phyloP scores from a whole-genome alignment of 2,888 invertebrate genomes.

The Ellobium chinense region DNA sequence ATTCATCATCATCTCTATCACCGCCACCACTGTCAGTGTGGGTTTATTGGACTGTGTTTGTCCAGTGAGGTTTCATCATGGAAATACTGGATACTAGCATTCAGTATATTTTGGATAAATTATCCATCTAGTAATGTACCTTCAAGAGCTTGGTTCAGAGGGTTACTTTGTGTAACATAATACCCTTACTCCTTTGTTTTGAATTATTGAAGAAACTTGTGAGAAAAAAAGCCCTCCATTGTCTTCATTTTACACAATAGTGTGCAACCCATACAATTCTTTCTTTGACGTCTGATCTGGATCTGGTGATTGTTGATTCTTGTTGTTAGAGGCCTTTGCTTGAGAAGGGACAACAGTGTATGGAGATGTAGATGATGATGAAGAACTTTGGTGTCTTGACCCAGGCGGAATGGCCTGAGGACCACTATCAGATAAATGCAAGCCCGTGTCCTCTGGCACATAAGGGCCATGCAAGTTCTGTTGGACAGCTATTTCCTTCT shows the following conservation, averaged over 20 bases:
- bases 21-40: too few species aligned
- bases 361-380: not conserved
- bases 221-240: too few species aligned
- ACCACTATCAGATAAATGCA: conserved; percentile 20
- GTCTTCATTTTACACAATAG: conserved; percentile 18
- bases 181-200: too few species aligned
- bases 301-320: not conserved
- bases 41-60: too few species aligned
- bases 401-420: conserved; percentile 16
- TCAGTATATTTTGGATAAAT: too few species aligned
- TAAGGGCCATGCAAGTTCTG: not conserved
- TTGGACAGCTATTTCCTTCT: conserved; percentile 18
- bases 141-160: too few species aligned
- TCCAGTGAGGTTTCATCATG: too few species aligned
- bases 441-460: not conserved
- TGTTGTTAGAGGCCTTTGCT: not conserved
- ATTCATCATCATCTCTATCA: too few species aligned
- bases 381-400: not conserved
- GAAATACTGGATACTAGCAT: too few species aligned
- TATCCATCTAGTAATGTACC: too few species aligned
- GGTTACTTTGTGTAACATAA: too few species aligned
- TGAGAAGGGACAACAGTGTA: not conserved
- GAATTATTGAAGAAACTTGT: too few species aligned
- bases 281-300: conserved; percentile 32
- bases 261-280: conserved; percentile 32